Evolutionary conservation across 2,888 invertebrate genomes (phyloP), one percentile per base, ranked within the genome.

Genomic region (Drosophila longiperda): DNA sequence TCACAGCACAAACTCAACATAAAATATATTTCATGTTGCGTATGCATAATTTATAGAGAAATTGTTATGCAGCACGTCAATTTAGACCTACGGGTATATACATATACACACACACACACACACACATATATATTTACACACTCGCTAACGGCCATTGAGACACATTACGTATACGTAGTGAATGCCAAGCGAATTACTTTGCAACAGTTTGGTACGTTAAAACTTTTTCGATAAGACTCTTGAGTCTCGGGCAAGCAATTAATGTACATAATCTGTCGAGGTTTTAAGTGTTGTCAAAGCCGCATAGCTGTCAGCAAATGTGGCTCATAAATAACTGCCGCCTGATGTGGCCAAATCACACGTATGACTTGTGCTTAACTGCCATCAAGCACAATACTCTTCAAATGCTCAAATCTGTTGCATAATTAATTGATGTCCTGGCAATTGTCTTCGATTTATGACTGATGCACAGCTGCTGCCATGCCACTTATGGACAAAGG

Each of bases 201-300:
- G 65, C 45, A 53, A 64, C 42, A 32, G 61, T 63, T 73, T 67
- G 26, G 8, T 15, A 29, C 49, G 34, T 42, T 36, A 23, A 58
- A 65, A 67, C 32, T 36, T 49, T 63, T 11, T 50, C 58, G 48
- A 36, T 53, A 64, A 60, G 52, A 55, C 65, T 63, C 42, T 42
- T 66, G 61, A 12, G 62, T 26, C 45, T 49, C 42, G 70, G 57
- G 42, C 63, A 74, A 69, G 66, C 89, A 84, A 88, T 84, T 88
- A 84, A 88, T 84, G 88, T 84, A 75, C 87, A 88, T 83, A 86
- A 88, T 86, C 78, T 88, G 87, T 78, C 71, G 58, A 74, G 57
- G 60, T 65, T 78, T 69, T 75, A 71, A 49, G 52, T 59, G 64
- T 34, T 80, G 75, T 71, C 80, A 78, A 64, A 79, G 73, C 54